These are phyloP conservation scores for Phoronis australis DNA, from an alignment of 2,888 invertebrate genomes.

Conservation along the genomic window DNA sequence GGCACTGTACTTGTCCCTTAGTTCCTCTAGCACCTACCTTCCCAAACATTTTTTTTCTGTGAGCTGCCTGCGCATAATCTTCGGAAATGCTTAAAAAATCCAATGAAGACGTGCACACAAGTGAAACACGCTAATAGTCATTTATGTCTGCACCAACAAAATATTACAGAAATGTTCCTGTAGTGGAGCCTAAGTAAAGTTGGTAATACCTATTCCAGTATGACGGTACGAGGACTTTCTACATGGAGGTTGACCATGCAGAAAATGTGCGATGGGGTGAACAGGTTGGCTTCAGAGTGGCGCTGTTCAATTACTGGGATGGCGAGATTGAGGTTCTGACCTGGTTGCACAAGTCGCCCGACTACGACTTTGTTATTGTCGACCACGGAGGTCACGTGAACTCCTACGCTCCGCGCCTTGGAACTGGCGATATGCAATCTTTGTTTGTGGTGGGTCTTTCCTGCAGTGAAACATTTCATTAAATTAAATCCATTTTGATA, in stretches of 20 bases:
- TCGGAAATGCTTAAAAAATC: no score
- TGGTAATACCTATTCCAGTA: conserved; percentile 65
- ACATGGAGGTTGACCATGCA: conserved; percentile 91
- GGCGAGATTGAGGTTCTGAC: conserved; percentile 60
- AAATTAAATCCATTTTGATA: no score
- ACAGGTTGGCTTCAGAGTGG: conserved; percentile 85
- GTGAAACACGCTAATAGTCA: no score
- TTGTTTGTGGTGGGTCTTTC: conserved; percentile 69
- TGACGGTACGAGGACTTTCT: conserved; percentile 85
- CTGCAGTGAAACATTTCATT: no score
- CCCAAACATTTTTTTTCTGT: no score
- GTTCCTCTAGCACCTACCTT: no score
- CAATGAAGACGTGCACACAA: no score
- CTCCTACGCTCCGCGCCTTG: conserved; percentile 84
- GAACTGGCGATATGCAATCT: conserved; percentile 91
- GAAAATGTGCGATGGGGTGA: conserved; percentile 78
- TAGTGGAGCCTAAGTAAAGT: no score
- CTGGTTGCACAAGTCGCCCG: conserved; percentile 74
- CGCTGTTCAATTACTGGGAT: conserved; percentile 87
- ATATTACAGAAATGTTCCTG: no score
- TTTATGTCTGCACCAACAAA: no score
- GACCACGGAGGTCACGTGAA: conserved; percentile 59
- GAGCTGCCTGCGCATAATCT: no score
- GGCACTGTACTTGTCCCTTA: no score
- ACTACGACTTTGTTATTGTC: conserved; percentile 64